Evolutionary conservation across 2,113 vertebrate species (phyloP), one percentile per base, ranked within the genome.

Genomic region (Archilochus colubris): DNA sequence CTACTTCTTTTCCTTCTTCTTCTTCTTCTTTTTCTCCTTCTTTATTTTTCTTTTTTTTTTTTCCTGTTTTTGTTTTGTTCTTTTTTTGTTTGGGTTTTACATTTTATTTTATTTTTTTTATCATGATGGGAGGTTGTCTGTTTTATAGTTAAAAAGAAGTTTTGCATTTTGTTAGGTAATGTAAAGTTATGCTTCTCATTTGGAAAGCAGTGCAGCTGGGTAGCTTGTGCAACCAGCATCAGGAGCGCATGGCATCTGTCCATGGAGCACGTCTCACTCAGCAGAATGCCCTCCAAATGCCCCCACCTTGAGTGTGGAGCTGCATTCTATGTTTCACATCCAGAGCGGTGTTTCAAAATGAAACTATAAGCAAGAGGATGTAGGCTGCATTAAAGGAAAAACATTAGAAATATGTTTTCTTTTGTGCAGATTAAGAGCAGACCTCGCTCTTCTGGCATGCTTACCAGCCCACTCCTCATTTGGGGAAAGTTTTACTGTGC

Each of bases 401-500:
- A 2, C 14, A 85, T 40, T 30, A 33, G 84, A 63, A 79, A 69
- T 33, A 69, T 43, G 43, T 76, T 92, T 62, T 27, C 62, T 92
- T 89, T 76, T 55, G 73, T 70, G 70, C 50, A 91, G 79, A 82
- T 63, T 54, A 80, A 92, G 61, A 84, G 44, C 66, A 79, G 44
- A 50, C 46, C 81, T 92, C 4, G 2, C 55, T 87, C 70, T 87
- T 36, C 59, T 84, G 74, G 59, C 38, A 58, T 1, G 4, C 67
- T 84, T 61, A 78, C 40, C 40, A 89, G 9, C n/a, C 23, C 51
- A 48, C 44, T 86, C 74, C 31, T 94, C 70, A 50, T 83, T 77
- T 95, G 59, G 68, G 63, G 46, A 85, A 92, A 82, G 58, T 87
- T 54, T 87, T 57, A 79, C 84, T 91, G 78, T 88, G 63, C 82